Base-by-base conservation (phyloP, 2,888 invertebrate genomes). In the Caenorhabditis sp. region DNA sequence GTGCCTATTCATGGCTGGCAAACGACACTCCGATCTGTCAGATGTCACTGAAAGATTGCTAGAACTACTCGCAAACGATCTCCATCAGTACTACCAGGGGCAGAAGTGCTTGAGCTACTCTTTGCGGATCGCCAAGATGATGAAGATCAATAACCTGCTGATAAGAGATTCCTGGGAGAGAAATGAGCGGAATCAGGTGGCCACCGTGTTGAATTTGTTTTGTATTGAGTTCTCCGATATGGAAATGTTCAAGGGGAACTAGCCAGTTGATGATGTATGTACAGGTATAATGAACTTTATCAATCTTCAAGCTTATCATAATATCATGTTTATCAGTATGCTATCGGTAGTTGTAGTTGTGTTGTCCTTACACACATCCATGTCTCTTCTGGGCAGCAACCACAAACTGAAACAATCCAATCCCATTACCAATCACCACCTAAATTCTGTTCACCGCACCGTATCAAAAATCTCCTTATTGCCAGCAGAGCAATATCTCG, bases 141-240 rank as follows among this genome's bases (percentile, higher is more conserved):
- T 71, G 32, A 62, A 55, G 37, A 40, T 70, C 26, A 61, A 53
- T 13, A 58, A 58, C 20, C 8, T 58, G 13, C 58, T 58, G 35
- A 18, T 35, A 15, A 37, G 28, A 6, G 71, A 71, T 32, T 32
- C 20, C 15, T 53, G 71, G 55, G 44, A 53, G 9, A 26, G 53
- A n/a, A 40, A 62, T 37, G 71, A 71, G 32, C 26, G 32, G 22
- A 26, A 22, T 62, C 55, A 55, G 20, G 15, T 71, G 3, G 44
- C 44, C 0, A 15, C 9, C 18, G 22, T 62, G 3, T 62, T 71
- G 3, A n/a, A 71, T 32, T 32, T 71, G 11, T 55, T 55, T 26
- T 44, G 44, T 20, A 9, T 62, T 15, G 71, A 71, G 15, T 62
- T 44, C 53, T 71, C 71, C 0, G 62, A 71, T 32, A 44, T 35